These are phyloP conservation scores for Stichodactyla mertensii DNA, from an alignment of 64 coral and sea anemone genomes.

Conservation along the genomic window DNA sequence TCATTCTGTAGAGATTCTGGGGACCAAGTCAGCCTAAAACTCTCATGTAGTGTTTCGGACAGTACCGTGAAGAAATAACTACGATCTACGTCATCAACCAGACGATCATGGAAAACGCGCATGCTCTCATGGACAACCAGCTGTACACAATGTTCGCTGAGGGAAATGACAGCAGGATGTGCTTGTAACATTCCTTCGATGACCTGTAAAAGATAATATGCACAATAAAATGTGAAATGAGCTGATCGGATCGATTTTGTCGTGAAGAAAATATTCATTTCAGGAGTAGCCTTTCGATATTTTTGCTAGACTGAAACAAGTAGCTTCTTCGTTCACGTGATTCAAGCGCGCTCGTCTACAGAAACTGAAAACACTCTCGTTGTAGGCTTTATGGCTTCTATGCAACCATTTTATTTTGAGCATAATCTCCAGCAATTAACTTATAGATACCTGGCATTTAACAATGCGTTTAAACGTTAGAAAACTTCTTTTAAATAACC, in stretches of 20 bases:
- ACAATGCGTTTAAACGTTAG: too few relatives aligned
- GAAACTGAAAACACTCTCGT: too few relatives aligned
- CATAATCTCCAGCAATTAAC: too few relatives aligned
- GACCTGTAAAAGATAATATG: conserved; percentile 37
- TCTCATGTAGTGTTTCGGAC: conserved; percentile 61
- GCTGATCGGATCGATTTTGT: not conserved
- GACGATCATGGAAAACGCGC: conserved; percentile 96
- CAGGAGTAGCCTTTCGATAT: too few relatives aligned
- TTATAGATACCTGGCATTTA: too few relatives aligned
- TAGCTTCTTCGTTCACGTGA: too few relatives aligned
- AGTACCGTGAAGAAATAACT: conserved; percentile 68
- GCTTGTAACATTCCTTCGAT: conserved; percentile 91
- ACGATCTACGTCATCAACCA: conserved; percentile 80
- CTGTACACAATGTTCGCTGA: conserved; percentile 68
- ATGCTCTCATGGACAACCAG: conserved; percentile 76
- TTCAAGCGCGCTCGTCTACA: too few relatives aligned
- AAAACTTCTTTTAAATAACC: not conserved
- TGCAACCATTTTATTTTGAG: too few relatives aligned
- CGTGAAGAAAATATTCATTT: too few relatives aligned
- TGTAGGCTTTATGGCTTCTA: too few relatives aligned
- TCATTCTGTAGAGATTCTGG: conserved; percentile 52
- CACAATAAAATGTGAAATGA: not conserved
- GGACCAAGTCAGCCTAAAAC: conserved; percentile 51
- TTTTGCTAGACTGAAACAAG: too few relatives aligned
- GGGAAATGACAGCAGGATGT: conserved; percentile 62